phyloP scores from a whole-genome alignment of 2,888 invertebrate species.

The Callyntrura guangdongensis region DNA sequence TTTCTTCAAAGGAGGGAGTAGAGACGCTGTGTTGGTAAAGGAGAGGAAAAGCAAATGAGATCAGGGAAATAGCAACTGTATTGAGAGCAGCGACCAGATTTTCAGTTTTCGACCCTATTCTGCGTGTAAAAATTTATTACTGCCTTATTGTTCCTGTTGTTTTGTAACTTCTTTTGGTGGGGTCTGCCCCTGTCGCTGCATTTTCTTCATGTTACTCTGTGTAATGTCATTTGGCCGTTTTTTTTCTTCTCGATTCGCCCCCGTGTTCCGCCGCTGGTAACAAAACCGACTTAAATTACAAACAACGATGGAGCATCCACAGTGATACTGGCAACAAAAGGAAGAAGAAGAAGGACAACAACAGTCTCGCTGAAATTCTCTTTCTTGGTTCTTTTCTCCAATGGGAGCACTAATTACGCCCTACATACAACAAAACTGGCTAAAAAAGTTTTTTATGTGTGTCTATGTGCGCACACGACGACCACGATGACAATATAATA shows the following conservation, averaged over 20 bases:
- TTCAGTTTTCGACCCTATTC: background rate
- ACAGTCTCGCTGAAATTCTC: conserved; percentile 4
- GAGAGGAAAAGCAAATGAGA: background rate
- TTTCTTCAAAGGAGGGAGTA: conserved; percentile 20
- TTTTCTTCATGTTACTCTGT: background rate
- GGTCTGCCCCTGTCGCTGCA: background rate
- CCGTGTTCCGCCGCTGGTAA: background rate
- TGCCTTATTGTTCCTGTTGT: conserved; percentile 26
- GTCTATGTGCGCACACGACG: background rate
- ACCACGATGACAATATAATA: conserved; percentile 21
- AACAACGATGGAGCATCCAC: background rate
- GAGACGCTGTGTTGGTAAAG: background rate
- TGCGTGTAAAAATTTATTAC: conserved; percentile 46
- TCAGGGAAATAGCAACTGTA: background rate
- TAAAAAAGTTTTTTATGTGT: background rate
- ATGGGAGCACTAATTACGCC: conserved; percentile 50
- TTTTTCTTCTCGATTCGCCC: conserved; percentile 9
- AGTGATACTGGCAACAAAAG: background rate
- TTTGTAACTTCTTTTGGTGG: background rate
- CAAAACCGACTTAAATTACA: background rate
- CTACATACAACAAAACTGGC: conserved; percentile 6
- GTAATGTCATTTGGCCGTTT: background rate
- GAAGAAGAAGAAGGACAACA: background rate
- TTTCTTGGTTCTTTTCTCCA: conserved; percentile 23
- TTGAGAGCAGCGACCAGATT: conserved; percentile 31